Evolutionary conservation across 2,797 vertebrate species (phyloP), one percentile per base, ranked within the genome.

Genomic region (Otolemur crassicaudatus): DNA sequence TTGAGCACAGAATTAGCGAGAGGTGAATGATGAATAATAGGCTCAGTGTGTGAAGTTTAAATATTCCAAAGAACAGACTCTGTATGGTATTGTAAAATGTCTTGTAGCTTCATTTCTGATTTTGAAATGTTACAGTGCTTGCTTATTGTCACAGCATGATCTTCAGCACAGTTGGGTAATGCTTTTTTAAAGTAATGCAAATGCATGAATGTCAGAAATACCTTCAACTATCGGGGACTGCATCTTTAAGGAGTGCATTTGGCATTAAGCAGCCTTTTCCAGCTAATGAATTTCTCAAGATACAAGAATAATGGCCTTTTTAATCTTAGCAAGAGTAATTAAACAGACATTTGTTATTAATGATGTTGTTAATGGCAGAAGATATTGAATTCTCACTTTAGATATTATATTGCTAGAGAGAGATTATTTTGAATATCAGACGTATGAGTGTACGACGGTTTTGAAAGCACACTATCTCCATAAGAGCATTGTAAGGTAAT

Each of bases 311-410:
- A 99, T 98, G 98, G 96, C 97, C 97, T 98, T 98, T 99, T 98
- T 98, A 98, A 98, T 99, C 98, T 98, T 98, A 98, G 98, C 97
- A 98, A 98, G 97, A 98, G 98, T 99, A 98, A 98, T 98, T 99
- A 99, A 98, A 98, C 96, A 98, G 98, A 98, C 98, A 98, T 98
- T 99, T 98, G 97, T 98, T 98, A 99, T 99, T 99, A 98, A 98
- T 98, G 98, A 98, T 98, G 97, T 98, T 99, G 98, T 98, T 98
- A 99, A 98, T 98, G 97, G 97, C 96, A 97, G 97, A 88, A 98
- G 98, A 98, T 98, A 98, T 94, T 98, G 98, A 98, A 98, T 98
- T 98, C 98, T 98, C 94, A 60, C 96, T 98, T 96, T 92, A 97
- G 97, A 98, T 97, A 97, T 97, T 97, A 97, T 88, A 95, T 76